Base-by-base conservation (phyloP, 2,888 invertebrate genomes). In the Agrilus cyanescens region DNA sequence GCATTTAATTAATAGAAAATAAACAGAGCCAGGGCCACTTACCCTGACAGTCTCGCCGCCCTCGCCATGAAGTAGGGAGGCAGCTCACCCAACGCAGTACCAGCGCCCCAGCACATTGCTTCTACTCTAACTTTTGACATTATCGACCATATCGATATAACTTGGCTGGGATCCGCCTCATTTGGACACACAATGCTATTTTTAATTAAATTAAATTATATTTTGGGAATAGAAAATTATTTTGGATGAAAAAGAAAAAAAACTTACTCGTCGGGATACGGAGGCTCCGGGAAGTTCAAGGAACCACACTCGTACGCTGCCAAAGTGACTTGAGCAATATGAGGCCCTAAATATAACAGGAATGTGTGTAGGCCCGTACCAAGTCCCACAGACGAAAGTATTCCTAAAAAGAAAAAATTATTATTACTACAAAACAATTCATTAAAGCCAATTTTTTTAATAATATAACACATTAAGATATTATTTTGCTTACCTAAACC, bases 21-120 rank as follows among this genome's bases (percentile, higher is more conserved):
- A 42, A 40, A 41, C 10, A 12, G 10, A 38, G n/a, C 12, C 13
- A 12, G 50, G n/a, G n/a, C n/a, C n/a, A n/a, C 52, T 51, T 53
- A 63, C 60, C 67, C 75, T 0, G 82, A 81, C 1, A 86, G 71
- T 8, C 89, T 68, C 1, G 89, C 87, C 4, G 97, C 95, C 47
- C 91, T 73, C n/a, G 98, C 98, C 95, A 99, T 96, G 69, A 99
- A 99, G 73, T 98, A 99, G 0, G 98, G 98, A 3, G 98, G 98
- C 51, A 99, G 68, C 65, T 99, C 98, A 0, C 98, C 98, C n/a
- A 99, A 72, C 1, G 98, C 98, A 0, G 98, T 99, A 4, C 98
- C 91, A 15, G 87, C 80, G 4, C 91, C 95, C 98, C 98, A 98
- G 73, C 97, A 83, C 76, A 97, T 89, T 10, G 94, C 89, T 70